These are phyloP conservation scores for Echinops telfairi DNA, from an alignment of 2,113 vertebrate genomes.

Conservation along the genomic window DNA sequence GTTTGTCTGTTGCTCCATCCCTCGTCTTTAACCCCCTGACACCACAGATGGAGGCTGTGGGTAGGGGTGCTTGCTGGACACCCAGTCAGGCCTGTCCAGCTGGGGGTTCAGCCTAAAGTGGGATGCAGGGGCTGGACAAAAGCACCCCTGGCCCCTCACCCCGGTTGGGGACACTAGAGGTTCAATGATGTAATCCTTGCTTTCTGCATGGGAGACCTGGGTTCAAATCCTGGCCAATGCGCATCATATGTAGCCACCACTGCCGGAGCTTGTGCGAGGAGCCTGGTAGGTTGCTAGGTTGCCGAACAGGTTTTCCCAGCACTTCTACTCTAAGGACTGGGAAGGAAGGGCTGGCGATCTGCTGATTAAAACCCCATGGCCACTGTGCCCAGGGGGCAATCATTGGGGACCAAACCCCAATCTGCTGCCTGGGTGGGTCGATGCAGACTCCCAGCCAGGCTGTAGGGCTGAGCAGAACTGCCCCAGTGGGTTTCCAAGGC, in stretches of 20 bases:
- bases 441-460: too few relatives aligned
- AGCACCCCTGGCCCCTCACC: not conserved
- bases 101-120: not conserved
- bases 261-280: too few relatives aligned
- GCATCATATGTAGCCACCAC: not conserved
- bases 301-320: too few relatives aligned
- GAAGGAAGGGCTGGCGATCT: not conserved
- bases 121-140: not conserved
- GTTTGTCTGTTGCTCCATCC: not conserved
- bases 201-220: not conserved
- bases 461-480: too few relatives aligned
- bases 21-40: not conserved
- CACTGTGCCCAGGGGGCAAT: too few relatives aligned
- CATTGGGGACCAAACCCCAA: too few relatives aligned
- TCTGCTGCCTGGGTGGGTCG: too few relatives aligned
- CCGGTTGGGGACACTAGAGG: not conserved
- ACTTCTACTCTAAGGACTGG: not conserved
- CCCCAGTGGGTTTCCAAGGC: too few relatives aligned
- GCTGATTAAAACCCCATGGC: not conserved
- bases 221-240: not conserved
- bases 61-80: not conserved
- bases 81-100: not conserved
- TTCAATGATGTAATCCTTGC: not conserved
- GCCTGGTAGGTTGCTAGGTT: too few relatives aligned
- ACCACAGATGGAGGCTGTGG: not conserved